Conservation (phyloP, 2,797 vertebrate species). For the Gallinago nigripennis region DNA sequence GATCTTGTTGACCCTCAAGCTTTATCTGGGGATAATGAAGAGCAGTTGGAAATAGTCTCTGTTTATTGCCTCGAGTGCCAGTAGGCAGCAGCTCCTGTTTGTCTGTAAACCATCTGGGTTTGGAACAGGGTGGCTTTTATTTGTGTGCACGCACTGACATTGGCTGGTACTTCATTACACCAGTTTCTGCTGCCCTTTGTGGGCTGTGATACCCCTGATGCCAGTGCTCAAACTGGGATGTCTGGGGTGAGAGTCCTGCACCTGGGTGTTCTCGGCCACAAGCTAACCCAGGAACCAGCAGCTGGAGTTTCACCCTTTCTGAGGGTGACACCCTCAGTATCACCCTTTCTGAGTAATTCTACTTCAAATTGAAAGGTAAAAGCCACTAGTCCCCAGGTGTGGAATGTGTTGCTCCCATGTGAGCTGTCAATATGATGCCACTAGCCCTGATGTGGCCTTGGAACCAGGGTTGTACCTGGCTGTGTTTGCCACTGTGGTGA, state of each 20-base stretch:
- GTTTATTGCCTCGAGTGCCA: background rate
- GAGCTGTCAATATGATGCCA: background rate
- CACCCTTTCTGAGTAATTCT: background rate
- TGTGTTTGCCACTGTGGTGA: background rate
- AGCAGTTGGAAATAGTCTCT: background rate
- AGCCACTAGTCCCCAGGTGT: background rate
- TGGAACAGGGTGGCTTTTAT: background rate
- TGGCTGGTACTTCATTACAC: background rate
- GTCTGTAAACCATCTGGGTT: background rate
- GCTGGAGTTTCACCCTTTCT: background rate
- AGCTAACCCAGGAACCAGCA: background rate
- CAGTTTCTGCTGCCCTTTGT: background rate
- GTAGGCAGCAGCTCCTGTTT: background rate
- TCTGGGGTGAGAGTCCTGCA: background rate
- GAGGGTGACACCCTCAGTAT: background rate
- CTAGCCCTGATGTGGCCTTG: background rate
- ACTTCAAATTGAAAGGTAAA: accelerated
- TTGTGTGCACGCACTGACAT: accelerated
- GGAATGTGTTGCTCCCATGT: accelerated
- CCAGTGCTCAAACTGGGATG: background rate
- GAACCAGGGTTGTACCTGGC: background rate
- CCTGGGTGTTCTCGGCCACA: background rate
- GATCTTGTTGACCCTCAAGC: background rate
- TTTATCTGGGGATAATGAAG: background rate
- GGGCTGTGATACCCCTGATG: background rate